Percentiles rank a stretch among this genome's conserved stretches.
phyloP scores from a whole-genome alignment of 1,140 invertebrate genomes.

The Caenorhabditis briggsae region DNA sequence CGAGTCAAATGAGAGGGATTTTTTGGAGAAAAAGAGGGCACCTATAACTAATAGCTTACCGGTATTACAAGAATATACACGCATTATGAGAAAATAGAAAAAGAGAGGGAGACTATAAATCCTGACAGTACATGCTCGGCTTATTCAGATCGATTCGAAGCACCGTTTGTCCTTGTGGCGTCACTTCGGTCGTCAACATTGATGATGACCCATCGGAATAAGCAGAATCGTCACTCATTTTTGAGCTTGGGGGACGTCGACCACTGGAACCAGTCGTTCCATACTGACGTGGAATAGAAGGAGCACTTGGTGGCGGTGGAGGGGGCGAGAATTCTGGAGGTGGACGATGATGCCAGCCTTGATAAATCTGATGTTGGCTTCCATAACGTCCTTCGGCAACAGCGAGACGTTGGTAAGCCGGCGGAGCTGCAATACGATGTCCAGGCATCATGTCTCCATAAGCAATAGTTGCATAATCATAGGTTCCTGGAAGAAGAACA shows the following conservation, averaged over 20 bases:
- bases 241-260: slow-evolving; percentile 10
- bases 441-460: slow-evolving; percentile 67
- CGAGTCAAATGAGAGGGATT: slow-evolving; percentile 17
- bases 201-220: slow-evolving; percentile 63
- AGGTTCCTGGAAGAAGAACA: slow-evolving; percentile 59
- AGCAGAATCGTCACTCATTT: slow-evolving; percentile 63
- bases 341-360: slow-evolving; percentile 52
- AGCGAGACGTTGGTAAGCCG: slow-evolving; percentile 7
- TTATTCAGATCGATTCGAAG: slow-evolving; percentile 61
- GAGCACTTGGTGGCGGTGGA: slow-evolving; percentile 41
- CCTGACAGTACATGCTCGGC: slow-evolving; percentile 54
- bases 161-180: slow-evolving; percentile 59
- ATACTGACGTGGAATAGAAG: slow-evolving; percentile 10
- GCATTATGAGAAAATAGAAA: neutral
- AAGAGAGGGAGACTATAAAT: slow-evolving; percentile 46
- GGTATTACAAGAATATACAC: slow-evolving; percentile 26
- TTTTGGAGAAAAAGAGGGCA: neutral
- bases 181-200: slow-evolving; percentile 59
- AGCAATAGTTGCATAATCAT: slow-evolving; percentile 67
- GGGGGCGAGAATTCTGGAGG: slow-evolving; percentile 59
- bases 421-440: slow-evolving; percentile 48
- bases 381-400: slow-evolving; percentile 17
- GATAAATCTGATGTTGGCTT: slow-evolving; percentile 8
- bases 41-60: neutral
- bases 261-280: slow-evolving; percentile 7